These are phyloP conservation scores for Cinclus cinclus DNA, from an alignment of 2,113 vertebrate genomes.

Conservation along the genomic window DNA sequence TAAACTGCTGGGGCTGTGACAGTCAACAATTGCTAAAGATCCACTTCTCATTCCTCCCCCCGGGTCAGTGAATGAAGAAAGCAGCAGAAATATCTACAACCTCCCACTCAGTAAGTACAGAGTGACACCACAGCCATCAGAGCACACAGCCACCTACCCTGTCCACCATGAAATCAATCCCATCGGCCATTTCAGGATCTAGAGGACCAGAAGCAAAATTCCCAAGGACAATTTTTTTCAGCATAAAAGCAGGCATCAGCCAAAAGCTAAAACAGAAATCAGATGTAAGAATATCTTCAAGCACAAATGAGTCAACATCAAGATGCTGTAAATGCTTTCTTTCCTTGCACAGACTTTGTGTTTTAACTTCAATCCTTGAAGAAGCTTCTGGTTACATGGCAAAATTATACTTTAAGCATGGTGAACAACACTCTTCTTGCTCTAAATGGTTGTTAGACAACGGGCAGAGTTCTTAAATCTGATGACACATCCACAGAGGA, in stretches of 20 bases:
- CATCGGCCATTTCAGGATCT: slow-evolving; percentile 93
- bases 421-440: background rate
- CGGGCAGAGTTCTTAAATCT: background rate
- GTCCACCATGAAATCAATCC: slow-evolving; percentile 99
- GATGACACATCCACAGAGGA: background rate
- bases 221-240: slow-evolving; percentile 97
- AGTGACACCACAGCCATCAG: background rate
- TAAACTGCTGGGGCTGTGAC: background rate
- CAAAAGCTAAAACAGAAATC: slow-evolving; percentile 85
- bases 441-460: background rate
- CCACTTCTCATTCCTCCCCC: background rate
- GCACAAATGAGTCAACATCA: background rate
- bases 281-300: background rate
- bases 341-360: background rate
- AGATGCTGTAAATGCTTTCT: background rate
- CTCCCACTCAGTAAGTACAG: background rate
- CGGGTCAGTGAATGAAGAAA: background rate
- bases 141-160: slow-evolving; percentile 77
- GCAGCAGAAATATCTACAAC: background rate
- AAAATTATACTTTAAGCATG: background rate
- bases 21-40: background rate
- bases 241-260: slow-evolving; percentile 97
- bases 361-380: background rate
- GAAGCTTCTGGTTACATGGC: background rate
- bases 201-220: slow-evolving; percentile 96